Evolutionary conservation across 1,140 invertebrate species (phyloP).

Genomic region (Ditylenchus dipsaci): DNA sequence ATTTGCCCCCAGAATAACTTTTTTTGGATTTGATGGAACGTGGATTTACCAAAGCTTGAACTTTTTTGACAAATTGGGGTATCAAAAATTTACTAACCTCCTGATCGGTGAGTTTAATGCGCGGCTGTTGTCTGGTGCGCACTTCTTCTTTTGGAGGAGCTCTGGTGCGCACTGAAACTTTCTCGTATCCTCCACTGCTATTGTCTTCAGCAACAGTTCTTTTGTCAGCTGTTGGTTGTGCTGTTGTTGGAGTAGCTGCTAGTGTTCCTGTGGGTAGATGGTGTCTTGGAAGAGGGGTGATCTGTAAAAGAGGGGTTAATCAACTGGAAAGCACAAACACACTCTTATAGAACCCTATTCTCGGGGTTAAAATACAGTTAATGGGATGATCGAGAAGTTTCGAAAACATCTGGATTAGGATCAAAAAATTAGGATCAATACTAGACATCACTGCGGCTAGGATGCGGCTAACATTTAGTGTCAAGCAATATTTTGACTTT

Average conservation of each 20-base stretch:
- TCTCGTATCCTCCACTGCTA: neutral
- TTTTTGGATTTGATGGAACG: neutral
- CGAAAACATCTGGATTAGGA: no score
- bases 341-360: conserved; percentile 1
- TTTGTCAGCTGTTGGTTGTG: neutral
- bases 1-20: neutral
- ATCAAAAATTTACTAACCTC: conserved; percentile 10
- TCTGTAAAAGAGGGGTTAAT: neutral
- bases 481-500: no score
- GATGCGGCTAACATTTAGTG: no score
- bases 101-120: conserved; percentile 20
- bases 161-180: conserved; percentile 17
- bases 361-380: conserved; percentile 14
- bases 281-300: neutral
- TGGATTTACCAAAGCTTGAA: no score
- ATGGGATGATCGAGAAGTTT: neutral
- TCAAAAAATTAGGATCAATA: no score
- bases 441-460: no score
- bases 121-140: conserved; percentile 23
- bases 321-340: neutral
- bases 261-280: neutral
- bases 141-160: conserved; percentile 25
- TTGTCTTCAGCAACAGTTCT: neutral
- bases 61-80: neutral
- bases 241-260: neutral